Evolutionary conservation across 2,888 invertebrate genomes (phyloP), one percentile per base, ranked within the genome.

Genomic region (Stenichneumon culpator): DNA sequence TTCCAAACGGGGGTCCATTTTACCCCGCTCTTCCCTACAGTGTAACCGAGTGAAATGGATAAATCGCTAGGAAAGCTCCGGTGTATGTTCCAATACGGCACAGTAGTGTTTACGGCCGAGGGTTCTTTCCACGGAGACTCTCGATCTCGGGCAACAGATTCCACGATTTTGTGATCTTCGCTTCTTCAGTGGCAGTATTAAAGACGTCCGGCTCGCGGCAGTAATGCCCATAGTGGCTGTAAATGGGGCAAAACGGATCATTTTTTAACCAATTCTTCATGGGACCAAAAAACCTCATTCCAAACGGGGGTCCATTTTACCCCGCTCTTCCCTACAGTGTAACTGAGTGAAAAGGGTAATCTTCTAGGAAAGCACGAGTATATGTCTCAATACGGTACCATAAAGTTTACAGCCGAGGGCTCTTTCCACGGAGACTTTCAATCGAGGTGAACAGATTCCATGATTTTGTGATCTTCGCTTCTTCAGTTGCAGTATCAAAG

Each of bases 281-380:
- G 32, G 32, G 0, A 32, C 32, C 32, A 32, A 32, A 32, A 5
- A 32, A 32, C 5, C 32, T 5, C 32, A 32, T 32, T 32, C 32
- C 32, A 32, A 32, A 5, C 5, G 32, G 0, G 32, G 32, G 32
- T 32, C 32, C 32, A 32, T 32, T 5, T 32, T 32, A 32, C 5
- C 32, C 32, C 5, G 32, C 32, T 32, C 5, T 5, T 32, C 5
- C 32, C 25, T 28, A 28, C 25, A 28, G 25, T 28, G 25, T 28
- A 3, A 28, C 25, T 28, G 25, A 69, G 60, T 60, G 63, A 79
- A 83, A 79, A 74, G 28, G 83, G 74, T 79, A 79, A 83, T 83
- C 52, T 83, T 83, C 79, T 63, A 19, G 16, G 83, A 79, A 83
- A 74, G 54, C 39, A 5, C 60, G 2, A 14, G 22, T 22, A 5